Conservation (phyloP, 2,888 invertebrate genomes). For the Dryadula phaetusa region DNA sequence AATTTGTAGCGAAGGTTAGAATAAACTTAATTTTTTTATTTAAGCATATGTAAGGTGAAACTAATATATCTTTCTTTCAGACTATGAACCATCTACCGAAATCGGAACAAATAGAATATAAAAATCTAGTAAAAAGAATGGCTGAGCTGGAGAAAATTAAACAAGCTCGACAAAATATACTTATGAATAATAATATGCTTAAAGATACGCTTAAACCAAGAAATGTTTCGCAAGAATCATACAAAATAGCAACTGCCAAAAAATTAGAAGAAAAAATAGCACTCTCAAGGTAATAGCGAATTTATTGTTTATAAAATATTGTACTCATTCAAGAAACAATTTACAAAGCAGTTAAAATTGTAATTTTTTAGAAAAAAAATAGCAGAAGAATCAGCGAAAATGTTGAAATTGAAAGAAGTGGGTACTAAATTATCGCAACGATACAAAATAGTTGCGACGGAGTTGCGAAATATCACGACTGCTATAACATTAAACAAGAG, state of each 20-base stretch:
- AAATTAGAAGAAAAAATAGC: conserved; percentile 72
- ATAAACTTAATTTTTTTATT: conserved; percentile 19
- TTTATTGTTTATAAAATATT: neutral
- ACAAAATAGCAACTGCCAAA: conserved; percentile 47
- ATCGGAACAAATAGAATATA: conserved; percentile 79
- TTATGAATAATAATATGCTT: conserved; percentile 53
- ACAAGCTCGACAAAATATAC: conserved; percentile 65
- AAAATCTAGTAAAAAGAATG: conserved; percentile 77
- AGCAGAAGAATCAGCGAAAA: conserved; percentile 74
- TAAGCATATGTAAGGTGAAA: neutral
- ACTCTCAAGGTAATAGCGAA: conserved; percentile 64
- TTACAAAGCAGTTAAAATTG: conserved; percentile 1
- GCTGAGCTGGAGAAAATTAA: conserved; percentile 79
- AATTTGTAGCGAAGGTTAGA: conserved; percentile 76
- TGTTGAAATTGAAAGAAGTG: conserved; percentile 74
- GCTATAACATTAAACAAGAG: conserved; percentile 75
- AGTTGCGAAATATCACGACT: conserved; percentile 71
- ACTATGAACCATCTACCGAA: conserved; percentile 76
- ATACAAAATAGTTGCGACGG: conserved; percentile 74
- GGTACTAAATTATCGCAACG: conserved; percentile 69
- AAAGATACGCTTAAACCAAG: conserved; percentile 72
- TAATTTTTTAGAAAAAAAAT: conserved; percentile 52
- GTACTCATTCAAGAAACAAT: neutral
- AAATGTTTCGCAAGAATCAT: conserved; percentile 57
- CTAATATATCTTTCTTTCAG: conserved; percentile 43